Conservation (phyloP, 2,797 vertebrate genomes). For the Fistularia tabacaria region DNA sequence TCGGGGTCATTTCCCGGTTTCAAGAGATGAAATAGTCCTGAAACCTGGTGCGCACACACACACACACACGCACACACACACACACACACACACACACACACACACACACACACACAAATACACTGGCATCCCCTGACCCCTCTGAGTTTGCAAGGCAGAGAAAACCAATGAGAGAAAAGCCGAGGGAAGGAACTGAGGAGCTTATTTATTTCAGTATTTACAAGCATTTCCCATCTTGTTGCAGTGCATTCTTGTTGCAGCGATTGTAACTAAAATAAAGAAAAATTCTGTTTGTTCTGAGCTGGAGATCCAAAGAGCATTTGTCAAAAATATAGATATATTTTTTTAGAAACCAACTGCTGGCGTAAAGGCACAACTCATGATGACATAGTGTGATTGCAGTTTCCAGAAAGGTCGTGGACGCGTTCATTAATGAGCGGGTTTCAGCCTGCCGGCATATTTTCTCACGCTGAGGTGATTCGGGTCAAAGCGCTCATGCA, state of each 20-base stretch:
- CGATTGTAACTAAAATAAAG: too few species aligned
- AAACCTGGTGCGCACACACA: too few species aligned
- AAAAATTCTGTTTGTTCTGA: slow-evolving; percentile 13
- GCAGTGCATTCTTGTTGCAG: slow-evolving; percentile 50
- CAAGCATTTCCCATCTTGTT: slow-evolving; percentile 75
- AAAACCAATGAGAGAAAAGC: slow-evolving; percentile 5
- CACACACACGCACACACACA: too few species aligned
- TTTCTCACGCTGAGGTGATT: background rate
- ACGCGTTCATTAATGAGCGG: too few species aligned
- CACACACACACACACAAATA: slow-evolving; percentile 1
- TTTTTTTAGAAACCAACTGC: slow-evolving; percentile 27
- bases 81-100: background rate
- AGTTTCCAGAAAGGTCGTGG: slow-evolving; percentile 9
- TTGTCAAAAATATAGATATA: background rate
- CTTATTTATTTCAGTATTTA: slow-evolving; percentile 77
- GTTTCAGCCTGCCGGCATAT: too few species aligned
- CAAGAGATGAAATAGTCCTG: too few species aligned
- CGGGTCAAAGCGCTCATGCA: slow-evolving; percentile 7
- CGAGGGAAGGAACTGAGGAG: slow-evolving; percentile 26
- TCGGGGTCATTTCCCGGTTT: too few species aligned
- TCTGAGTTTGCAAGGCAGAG: slow-evolving; percentile 5
- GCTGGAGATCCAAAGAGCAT: slow-evolving; percentile 15
- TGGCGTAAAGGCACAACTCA: slow-evolving; percentile 61
- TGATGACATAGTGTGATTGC: slow-evolving; percentile 16
- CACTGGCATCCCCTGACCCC: too few species aligned